These are phyloP conservation scores for Siphamia tubifer DNA, from an alignment of 2,113 vertebrate genomes.

Conservation along the genomic window DNA sequence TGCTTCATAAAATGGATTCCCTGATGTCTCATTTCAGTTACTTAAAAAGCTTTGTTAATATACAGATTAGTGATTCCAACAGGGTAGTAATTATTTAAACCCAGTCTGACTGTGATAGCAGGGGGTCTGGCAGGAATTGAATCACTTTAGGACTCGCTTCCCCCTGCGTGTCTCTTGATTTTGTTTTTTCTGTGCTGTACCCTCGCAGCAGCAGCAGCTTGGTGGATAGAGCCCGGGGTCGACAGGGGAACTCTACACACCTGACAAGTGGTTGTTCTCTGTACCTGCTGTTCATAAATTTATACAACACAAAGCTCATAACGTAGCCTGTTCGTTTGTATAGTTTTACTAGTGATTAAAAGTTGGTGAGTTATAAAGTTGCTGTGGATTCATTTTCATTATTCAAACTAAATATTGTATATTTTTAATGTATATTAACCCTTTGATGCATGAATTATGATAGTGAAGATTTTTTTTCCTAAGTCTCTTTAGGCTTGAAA, in stretches of 20 bases:
- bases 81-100: neutral
- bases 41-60: conserved; percentile 2
- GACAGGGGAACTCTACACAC: neutral
- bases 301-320: too few relatives aligned
- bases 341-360: too few relatives aligned
- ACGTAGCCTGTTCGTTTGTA: too few relatives aligned
- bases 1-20: conserved; percentile 50
- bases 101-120: neutral
- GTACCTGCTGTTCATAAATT: neutral
- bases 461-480: too few relatives aligned
- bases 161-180: neutral
- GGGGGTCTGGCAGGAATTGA: neutral
- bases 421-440: too few relatives aligned
- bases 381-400: too few relatives aligned
- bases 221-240: neutral
- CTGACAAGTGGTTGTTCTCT: too few relatives aligned
- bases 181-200: neutral
- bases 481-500: too few relatives aligned
- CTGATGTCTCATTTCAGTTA: neutral
- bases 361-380: too few relatives aligned
- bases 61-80: neutral
- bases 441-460: too few relatives aligned
- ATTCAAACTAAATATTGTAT: too few relatives aligned
- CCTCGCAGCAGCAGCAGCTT: neutral
- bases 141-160: neutral